Base-by-base conservation (phyloP, 2,888 invertebrate genomes). In the Drosophila mayaguana region DNA sequence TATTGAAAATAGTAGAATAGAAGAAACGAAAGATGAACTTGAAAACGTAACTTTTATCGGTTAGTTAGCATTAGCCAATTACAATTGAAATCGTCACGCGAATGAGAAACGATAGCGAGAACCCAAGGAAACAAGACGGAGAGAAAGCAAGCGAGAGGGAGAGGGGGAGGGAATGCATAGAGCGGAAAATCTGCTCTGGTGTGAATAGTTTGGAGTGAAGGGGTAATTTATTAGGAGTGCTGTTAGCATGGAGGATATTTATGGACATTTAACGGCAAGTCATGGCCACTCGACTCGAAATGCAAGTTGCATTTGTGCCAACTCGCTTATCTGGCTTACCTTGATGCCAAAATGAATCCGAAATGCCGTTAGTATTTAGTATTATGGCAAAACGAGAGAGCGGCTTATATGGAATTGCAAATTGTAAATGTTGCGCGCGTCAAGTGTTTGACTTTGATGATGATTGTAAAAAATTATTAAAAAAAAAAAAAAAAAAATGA, bases 31-130 rank as follows among this genome's bases (percentile, higher is more conserved):
- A 40, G n/a, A 43, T 54, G 42, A 40, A 34, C 59, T 65, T 55
- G 28, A 65, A 72, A 32, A n/a, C 34, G 1, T 16, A 45, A 28
- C 22, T 12, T 20, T 34, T 43, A 56, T 20, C 32, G 25, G 40
- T 12, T 40, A 32, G 18, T 55, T 32, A 46, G 45, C 40, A 59
- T 71, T 61, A 42, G 50, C 62, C 75, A 75, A 78, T 80, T 85
- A 70, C 50, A 84, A 87, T 87, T 83, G 72, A 75, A 71, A 63
- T 63, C 65, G 69, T 72, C 88, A 84, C 88, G 83, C 76, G 55
- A 69, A 34, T 57, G 46, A 38, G 45, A 57, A 48, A 57, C 53
- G 32, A 22, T 14, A 32, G 18, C 12, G 20, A 36, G 16, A 54
- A n/a, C 12, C 6, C 5, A 9, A 8, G 16, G 18, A 28, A 22